Evolutionary conservation across 2,888 invertebrate species (phyloP).

Genomic region (Hermodice carunculata): DNA sequence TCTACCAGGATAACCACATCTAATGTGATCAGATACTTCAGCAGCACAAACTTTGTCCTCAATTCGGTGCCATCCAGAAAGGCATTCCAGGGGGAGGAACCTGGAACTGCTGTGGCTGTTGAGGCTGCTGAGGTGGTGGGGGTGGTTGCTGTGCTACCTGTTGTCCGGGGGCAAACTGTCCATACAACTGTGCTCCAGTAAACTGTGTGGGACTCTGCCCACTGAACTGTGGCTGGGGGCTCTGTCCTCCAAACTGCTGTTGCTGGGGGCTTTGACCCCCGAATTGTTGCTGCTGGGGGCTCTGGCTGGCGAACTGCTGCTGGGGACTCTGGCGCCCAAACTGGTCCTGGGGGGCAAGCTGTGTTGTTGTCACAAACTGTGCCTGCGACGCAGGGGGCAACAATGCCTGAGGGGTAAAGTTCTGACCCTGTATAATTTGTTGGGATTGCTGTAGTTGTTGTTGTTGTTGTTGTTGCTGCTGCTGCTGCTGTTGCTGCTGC

Average conservation of each 20-base stretch:
- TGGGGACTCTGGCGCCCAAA: conserved; percentile 7
- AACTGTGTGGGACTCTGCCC: background rate
- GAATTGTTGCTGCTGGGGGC: background rate
- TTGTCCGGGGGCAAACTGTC: background rate
- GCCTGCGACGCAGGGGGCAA: conserved; percentile 5
- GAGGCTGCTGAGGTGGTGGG: conserved; percentile 1
- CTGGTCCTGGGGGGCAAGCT: no score
- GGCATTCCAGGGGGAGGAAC: conserved; percentile 8
- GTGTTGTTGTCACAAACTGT: conserved; percentile 15
- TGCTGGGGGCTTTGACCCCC: background rate
- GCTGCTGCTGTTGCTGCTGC: conserved; percentile 5
- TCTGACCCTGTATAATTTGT: conserved; percentile 28
- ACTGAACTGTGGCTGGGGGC: background rate
- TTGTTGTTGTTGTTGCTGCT: conserved; percentile 12
- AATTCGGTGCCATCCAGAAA: conserved; percentile 10
- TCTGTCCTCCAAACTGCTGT: background rate
- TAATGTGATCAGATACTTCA: no score
- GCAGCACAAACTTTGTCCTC: no score
- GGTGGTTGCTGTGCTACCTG: conserved; percentile 7
- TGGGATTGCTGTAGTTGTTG: conserved; percentile 22
- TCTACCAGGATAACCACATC: no score
- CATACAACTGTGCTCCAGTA: background rate
- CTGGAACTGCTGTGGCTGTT: background rate
- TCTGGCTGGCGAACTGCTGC: conserved; percentile 7
- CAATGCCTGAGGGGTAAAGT: conserved; percentile 9